Percentiles rank a stretch among this genome's conserved stretches.
These are phyloP conservation scores for Petrocephalus zakoni DNA, from an alignment of 2,113 vertebrate genomes.

Conservation along the genomic window DNA sequence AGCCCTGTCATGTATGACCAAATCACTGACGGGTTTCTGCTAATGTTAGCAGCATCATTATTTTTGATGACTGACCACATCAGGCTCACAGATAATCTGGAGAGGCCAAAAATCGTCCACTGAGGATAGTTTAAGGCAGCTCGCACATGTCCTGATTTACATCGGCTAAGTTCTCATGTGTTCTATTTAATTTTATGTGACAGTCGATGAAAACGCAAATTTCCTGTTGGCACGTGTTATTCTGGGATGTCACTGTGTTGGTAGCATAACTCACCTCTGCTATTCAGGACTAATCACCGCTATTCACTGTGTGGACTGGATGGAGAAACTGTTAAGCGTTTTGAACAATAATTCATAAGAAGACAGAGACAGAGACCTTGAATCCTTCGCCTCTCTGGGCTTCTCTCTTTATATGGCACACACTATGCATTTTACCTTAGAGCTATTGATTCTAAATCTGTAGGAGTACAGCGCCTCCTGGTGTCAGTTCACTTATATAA, in stretches of 20 bases:
- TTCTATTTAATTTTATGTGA: no score
- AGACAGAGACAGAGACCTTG: neutral
- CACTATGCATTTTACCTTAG: neutral
- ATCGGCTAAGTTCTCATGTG: no score
- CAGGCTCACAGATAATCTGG: no score
- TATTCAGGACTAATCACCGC: neutral
- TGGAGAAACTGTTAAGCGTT: neutral
- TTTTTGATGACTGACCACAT: no score
- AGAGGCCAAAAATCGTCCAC: no score
- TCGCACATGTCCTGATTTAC: no score
- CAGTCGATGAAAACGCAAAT: no score
- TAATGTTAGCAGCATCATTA: no score
- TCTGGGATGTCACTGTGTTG: neutral
- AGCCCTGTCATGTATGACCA: no score
- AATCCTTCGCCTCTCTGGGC: neutral
- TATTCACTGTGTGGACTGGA: neutral
- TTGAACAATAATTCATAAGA: neutral
- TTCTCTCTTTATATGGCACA: neutral
- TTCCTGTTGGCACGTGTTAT: no score
- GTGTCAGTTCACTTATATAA: neutral
- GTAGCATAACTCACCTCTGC: neutral
- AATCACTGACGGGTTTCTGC: no score
- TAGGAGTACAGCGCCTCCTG: neutral
- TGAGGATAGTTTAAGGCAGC: no score
- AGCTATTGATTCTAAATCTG: neutral